Evolutionary conservation across 1,140 invertebrate species (phyloP), one percentile per base, ranked within the genome.

Genomic region (Gonioctena quinquepunctata): DNA sequence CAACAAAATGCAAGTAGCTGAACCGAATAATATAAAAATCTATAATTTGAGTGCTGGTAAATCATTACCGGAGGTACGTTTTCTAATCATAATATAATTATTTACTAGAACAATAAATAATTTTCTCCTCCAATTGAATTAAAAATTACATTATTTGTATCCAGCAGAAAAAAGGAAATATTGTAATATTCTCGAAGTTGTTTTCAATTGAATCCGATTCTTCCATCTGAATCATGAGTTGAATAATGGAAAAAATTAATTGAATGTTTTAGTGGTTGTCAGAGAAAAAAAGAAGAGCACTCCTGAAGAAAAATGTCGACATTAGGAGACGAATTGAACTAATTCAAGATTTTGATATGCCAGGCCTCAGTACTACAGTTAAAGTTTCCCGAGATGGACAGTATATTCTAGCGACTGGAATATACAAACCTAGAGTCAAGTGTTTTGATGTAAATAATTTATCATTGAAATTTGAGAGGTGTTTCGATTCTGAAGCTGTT

Each of bases 301-400:
- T 98, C 70, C 86, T 95, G 56, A 96, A 96, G 77, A 96, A 96
- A 83, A 93, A 98, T 92, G 90, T 94, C 57, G 95, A 97, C 81
- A 88, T 98, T 33, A 88, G 95, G 71, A 89, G 92, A 75, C 86
- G 95, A 79, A 98, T 99, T 73, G 94, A 99, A 83, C 88, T 99
- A 16, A 96, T 99, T 77, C 98, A 99, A 85, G 98, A 99, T 82
- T 99, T 99, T 89, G 95, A 98, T 75, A 99, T 99, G 98, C 98
- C 98, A 64, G 94, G 90, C 69, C 87, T 99, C 1, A 97, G 95
- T 79, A 93, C 90, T 42, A 90, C 89, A 48, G 89, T 99, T 49
- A 88, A 89, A 82, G 87, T 96, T 54, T 94, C 96, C n/a, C 90
- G 88, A 77, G 97, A 99, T 90, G 92, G 93, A 21, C 91, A 98